These are phyloP conservation scores for Chionodraco myersi DNA, from an alignment of 2,113 vertebrate species.

Conservation along the genomic window DNA sequence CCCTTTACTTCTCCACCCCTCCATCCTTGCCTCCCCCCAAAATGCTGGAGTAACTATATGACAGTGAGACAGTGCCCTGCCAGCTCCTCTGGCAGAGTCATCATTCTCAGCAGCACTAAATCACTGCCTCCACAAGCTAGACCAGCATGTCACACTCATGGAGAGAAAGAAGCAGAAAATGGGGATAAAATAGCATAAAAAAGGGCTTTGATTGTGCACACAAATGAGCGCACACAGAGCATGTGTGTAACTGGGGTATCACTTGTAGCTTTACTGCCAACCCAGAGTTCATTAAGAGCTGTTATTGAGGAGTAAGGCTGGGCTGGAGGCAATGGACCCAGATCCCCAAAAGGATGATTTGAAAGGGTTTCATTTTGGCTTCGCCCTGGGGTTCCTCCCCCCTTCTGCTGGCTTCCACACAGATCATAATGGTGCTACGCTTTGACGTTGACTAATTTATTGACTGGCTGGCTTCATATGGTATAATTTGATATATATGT, in stretches of 20 bases:
- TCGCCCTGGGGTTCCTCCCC: constrained; percentile 30
- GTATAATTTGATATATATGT: constrained; percentile 48
- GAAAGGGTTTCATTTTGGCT: constrained; percentile 58
- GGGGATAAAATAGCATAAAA: constrained; percentile 42
- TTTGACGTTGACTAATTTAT: constrained; percentile 49
- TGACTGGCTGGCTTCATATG: constrained; percentile 36
- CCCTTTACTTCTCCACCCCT: constrained; percentile 31
- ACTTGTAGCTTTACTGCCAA: constrained; percentile 63
- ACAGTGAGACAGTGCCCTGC: constrained; percentile 83
- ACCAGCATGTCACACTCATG: constrained; percentile 81
- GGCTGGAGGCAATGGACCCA: constrained; percentile 47
- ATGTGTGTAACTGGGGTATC: constrained; percentile 65
- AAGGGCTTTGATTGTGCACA: constrained; percentile 30
- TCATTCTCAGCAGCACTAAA: constrained; percentile 84
- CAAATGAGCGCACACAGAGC: constrained; percentile 41
- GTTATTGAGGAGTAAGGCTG: constrained; percentile 51
- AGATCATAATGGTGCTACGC: constrained; percentile 34
- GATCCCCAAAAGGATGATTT: constrained; percentile 54
- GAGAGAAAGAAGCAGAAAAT: constrained; percentile 49
- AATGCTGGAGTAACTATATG: constrained; percentile 75
- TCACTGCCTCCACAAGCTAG: constrained; percentile 84
- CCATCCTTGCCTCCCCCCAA: constrained; percentile 47
- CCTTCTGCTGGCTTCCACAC: constrained; percentile 41
- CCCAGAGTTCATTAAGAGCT: constrained; percentile 66
- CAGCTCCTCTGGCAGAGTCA: constrained; percentile 85